Conservation (phyloP, 2,113 vertebrate species). For the Halcyon malimbica region DNA sequence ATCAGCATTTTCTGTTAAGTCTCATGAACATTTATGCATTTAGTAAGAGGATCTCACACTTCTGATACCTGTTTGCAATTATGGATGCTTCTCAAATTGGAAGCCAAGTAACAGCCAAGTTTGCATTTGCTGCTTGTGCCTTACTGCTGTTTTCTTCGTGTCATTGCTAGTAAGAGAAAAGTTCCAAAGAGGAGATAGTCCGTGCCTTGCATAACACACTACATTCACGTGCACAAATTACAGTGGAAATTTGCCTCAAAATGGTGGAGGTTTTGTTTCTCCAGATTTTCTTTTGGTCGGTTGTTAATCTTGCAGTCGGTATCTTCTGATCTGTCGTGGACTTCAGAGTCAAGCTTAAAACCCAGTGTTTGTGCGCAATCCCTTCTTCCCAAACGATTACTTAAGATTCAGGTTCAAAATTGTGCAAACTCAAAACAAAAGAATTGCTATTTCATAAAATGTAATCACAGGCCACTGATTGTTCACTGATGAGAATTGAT, state of each 20-base stretch:
- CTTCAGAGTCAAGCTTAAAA: not conserved
- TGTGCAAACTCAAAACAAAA: slow-evolving; percentile 34
- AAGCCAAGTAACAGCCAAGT: not conserved
- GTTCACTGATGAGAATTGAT: slow-evolving; percentile 49
- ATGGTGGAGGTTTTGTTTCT: not conserved
- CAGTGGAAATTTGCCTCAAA: not conserved
- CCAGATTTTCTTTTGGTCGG: not conserved
- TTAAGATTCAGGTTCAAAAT: slow-evolving; percentile 15
- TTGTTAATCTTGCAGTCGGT: not conserved
- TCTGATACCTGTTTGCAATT: slow-evolving; percentile 13
- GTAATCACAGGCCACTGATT: slow-evolving; percentile 36
- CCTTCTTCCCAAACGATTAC: not conserved
- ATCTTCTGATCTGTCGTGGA: not conserved
- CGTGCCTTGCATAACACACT: not conserved
- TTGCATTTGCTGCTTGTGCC: not conserved
- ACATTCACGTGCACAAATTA: not conserved
- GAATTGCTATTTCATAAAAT: slow-evolving; percentile 41
- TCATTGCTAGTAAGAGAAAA: not conserved
- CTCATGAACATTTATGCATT: not conserved
- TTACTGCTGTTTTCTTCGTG: not conserved
- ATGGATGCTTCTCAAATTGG: not conserved
- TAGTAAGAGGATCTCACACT: not conserved
- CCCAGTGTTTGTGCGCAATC: not conserved
- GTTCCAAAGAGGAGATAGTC: not conserved
- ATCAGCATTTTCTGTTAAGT: not conserved